phyloP scores from a whole-genome alignment of 2,888 invertebrate species.

The Macrosiphum euphorbiae region DNA sequence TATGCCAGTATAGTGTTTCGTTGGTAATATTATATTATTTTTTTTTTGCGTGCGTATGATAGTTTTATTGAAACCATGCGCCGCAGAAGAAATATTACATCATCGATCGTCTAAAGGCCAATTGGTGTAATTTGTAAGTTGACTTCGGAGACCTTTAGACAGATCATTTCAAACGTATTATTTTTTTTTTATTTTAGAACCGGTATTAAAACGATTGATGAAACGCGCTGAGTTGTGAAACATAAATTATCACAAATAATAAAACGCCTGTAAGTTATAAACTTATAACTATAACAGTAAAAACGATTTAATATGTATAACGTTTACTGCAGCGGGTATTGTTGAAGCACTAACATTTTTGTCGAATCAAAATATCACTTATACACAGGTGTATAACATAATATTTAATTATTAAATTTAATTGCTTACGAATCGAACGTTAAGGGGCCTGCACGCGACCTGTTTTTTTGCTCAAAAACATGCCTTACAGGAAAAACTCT shows the following conservation, averaged over 20 bases:
- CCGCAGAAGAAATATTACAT: background rate
- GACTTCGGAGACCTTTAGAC: background rate
- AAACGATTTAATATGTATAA: background rate
- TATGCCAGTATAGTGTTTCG: background rate
- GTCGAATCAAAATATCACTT: background rate
- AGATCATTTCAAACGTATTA: background rate
- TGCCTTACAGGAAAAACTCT: no score
- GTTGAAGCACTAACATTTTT: background rate
- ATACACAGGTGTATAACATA: background rate
- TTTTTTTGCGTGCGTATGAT: background rate
- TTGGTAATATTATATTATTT: background rate
- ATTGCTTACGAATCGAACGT: background rate
- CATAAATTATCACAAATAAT: background rate
- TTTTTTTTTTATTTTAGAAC: background rate
- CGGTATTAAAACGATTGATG: background rate
- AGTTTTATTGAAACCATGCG: background rate
- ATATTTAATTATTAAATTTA: background rate
- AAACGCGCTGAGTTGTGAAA: background rate
- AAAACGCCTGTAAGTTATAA: background rate
- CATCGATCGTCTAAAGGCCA: conserved; percentile 35
- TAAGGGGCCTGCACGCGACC: no score
- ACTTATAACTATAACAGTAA: background rate
- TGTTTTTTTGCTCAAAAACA: no score
- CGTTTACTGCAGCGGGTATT: background rate
- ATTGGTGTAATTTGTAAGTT: conserved; percentile 29